Evolutionary conservation across 1,140 invertebrate species (phyloP).

Genomic region (Yoshiicerus persimilis): DNA sequence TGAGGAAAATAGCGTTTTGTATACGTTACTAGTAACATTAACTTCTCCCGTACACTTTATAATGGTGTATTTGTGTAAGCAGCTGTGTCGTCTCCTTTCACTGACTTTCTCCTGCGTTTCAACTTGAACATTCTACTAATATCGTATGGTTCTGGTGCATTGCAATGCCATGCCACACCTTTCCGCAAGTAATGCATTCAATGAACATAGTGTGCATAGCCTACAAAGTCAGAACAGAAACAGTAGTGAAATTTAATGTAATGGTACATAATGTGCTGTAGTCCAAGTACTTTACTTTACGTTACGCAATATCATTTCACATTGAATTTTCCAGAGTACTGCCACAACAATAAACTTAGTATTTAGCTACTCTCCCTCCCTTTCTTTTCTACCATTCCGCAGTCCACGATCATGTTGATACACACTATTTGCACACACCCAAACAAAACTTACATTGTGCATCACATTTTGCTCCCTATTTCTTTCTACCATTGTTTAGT

Average conservation of each 20-base stretch:
- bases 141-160: no score
- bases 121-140: neutral
- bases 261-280: neutral
- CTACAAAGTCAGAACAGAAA: neutral
- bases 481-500: neutral
- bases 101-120: neutral
- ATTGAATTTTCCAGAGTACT: neutral
- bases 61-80: neutral
- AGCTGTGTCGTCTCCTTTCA: neutral
- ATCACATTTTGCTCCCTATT: neutral
- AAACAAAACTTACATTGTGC: neutral
- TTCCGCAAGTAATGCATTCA: neutral
- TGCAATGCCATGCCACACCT: neutral
- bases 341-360: neutral
- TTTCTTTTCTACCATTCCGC: neutral
- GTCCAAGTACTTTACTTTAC: neutral
- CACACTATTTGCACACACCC: neutral
- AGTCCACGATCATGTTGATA: neutral
- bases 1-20: no score
- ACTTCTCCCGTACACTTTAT: neutral
- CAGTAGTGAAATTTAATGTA: constrained; percentile 22
- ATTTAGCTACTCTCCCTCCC: neutral
- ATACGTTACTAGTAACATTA: no score
- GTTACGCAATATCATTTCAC: neutral
- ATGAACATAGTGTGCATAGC: neutral